A percentile compares a stretch with the other conserved stretches of the same genome.
phyloP scores from a whole-genome alignment of 2,113 vertebrate genomes.

The Ia io region DNA sequence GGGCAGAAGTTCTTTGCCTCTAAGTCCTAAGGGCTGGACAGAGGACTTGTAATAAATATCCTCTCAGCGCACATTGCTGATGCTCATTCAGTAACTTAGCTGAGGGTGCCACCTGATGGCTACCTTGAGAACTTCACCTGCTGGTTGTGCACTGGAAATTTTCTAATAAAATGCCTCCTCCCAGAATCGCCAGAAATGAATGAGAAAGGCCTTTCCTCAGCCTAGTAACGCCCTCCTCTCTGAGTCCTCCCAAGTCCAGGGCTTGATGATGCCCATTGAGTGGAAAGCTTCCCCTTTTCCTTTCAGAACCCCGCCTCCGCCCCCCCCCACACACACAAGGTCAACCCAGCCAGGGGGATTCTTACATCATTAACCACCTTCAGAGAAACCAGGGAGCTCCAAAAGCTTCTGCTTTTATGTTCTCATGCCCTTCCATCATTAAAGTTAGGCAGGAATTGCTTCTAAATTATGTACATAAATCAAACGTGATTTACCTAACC shows the following conservation, averaged over 20 bases:
- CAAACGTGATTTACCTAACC: background rate
- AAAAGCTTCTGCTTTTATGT: background rate
- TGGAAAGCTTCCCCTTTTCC: background rate
- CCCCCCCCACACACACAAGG: too few relatives aligned
- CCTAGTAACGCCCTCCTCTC: background rate
- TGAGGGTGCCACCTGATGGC: conserved; percentile 51
- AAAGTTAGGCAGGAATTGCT: background rate
- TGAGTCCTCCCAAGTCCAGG: background rate
- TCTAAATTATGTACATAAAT: background rate
- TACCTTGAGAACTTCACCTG: background rate
- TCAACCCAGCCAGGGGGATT: background rate
- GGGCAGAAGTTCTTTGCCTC: background rate
- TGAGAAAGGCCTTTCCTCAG: accelerated
- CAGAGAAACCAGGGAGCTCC: background rate
- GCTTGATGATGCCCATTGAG: too few relatives aligned
- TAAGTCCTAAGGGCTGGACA: background rate
- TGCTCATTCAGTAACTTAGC: conserved; percentile 13
- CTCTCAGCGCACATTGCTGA: background rate
- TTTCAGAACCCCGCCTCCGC: background rate
- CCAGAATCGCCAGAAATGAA: accelerated
- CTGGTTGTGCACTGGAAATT: accelerated
- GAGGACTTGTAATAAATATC: accelerated
- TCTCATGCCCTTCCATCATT: background rate
- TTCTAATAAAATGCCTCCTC: accelerated
- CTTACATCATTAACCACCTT: background rate